Evolutionary conservation across 2,113 vertebrate species (phyloP).

Genomic region (Himantopus leucocephalus): DNA sequence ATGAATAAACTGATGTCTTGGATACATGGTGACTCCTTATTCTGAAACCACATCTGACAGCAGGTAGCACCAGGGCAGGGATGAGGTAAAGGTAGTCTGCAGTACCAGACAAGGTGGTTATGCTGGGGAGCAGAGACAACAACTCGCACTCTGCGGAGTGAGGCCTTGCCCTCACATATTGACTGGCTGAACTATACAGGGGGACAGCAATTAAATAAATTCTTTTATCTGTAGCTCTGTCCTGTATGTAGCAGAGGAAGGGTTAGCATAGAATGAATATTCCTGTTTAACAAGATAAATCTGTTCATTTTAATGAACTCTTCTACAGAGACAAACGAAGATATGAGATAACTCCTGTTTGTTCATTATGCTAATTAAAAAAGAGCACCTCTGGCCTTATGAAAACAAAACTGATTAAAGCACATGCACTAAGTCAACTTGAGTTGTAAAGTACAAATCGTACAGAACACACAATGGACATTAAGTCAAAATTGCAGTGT

Average conservation of each 20-base stretch:
- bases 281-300: constrained; percentile 58
- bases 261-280: background rate
- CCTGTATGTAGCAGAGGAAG: background rate
- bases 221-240: background rate
- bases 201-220: background rate
- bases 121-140: background rate
- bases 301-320: constrained; percentile 55
- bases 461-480: background rate
- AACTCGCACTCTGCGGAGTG: background rate
- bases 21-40: background rate
- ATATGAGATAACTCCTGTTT: constrained; percentile 51
- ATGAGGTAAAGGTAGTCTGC: background rate
- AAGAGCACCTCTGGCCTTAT: constrained; percentile 4
- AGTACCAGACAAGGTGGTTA: background rate
- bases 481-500: background rate
- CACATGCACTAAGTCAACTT: constrained; percentile 24
- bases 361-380: constrained; percentile 69
- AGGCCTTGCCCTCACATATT: background rate
- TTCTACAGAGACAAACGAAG: constrained; percentile 46
- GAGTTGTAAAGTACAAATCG: background rate
- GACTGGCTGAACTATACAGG: background rate
- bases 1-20: background rate
- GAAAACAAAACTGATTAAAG: constrained; percentile 69
- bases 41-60: background rate
- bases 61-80: background rate